phyloP scores from a whole-genome alignment of 2,113 vertebrate genomes.

The Garra rufa region DNA sequence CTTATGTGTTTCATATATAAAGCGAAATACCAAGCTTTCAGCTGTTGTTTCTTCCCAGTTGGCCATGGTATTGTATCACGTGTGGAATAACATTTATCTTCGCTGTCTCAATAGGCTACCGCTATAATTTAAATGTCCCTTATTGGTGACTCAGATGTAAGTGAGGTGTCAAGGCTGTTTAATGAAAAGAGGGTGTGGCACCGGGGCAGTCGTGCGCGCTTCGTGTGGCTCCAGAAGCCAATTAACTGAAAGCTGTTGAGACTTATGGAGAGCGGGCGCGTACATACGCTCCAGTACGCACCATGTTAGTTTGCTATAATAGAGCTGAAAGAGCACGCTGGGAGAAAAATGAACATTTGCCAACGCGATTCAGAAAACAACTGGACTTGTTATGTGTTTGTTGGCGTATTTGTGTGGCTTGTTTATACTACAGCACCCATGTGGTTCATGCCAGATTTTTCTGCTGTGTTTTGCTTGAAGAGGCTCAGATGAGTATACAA shows the following conservation, averaged over 20 bases:
- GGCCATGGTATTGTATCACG: not conserved
- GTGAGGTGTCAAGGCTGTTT: constrained; percentile 45
- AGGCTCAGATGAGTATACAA: not conserved
- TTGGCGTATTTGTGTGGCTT: not conserved
- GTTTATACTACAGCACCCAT: not conserved
- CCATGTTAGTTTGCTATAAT: constrained; percentile 4
- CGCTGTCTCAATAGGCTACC: not conserved
- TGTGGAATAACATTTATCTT: not conserved
- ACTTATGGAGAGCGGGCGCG: constrained; percentile 12
- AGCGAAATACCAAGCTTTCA: not conserved
- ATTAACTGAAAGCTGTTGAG: constrained; percentile 46
- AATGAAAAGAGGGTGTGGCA: constrained; percentile 75
- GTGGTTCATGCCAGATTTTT: constrained; percentile 20
- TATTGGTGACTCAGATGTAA: not conserved
- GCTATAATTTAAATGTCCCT: not conserved
- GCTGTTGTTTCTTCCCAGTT: not conserved
- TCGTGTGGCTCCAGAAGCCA: constrained; percentile 20
- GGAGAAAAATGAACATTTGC: not conserved
- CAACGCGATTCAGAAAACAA: not conserved
- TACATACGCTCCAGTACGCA: not conserved
- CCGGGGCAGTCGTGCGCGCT: constrained; percentile 66
- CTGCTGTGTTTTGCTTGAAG: not conserved
- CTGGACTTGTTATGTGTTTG: not conserved
- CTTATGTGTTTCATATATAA: not conserved
- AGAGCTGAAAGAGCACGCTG: not conserved